Evolutionary conservation across 1,140 invertebrate species (phyloP), one percentile per base, ranked within the genome.

Genomic region (fruit fly (Drosophila melanogaster)): DNA sequence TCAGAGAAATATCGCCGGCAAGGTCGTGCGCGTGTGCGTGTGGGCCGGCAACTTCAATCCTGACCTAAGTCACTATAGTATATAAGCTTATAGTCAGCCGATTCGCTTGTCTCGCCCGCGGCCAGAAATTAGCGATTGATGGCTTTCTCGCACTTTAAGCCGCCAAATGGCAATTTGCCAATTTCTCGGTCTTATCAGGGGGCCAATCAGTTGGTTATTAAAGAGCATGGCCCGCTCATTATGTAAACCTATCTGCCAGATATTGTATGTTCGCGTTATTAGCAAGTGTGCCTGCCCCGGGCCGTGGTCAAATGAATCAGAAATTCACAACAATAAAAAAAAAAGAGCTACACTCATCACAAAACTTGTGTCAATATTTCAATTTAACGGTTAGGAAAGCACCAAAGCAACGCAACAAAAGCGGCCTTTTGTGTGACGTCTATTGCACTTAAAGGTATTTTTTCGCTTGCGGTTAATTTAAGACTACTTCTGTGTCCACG

Each of bases 321-420:
- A 49, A 60, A 71, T 51, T 26, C 3, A 51, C 19, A 54, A 43
- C 57, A 57, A 43, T 38, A 33, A 49, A 33, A 33, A 44, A 51
- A 54, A 66, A 79, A 35, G 43, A 46, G 44, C 8, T 15, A 8
- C 35, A 56, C 37, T 61, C 44, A 54, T 43, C 60, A 67, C 62
- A 77, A 62, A 70, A 57, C 84, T 64, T 81, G 62, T 89, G 83
- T 89, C 83, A 87, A 87, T 89, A 87, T 89, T 77, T 87, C 84
- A 87, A 87, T 87, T 89, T 83, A 89, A 79, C 79, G 61, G 59
- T 75, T 79, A 77, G 76, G 77, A 81, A 83, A 77, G 87, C 44
- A 47, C 37, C 53, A 66, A 41, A 65, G 41, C n/a, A 44, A 77
- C 26, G 24, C 62, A 77, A 69, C 67, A 77, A 86, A 87, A 81